Percentiles rank a stretch among this genome's conserved stretches.
phyloP scores from a whole-genome alignment of 2,113 vertebrate genomes.

The Entelurus aequoreus region DNA sequence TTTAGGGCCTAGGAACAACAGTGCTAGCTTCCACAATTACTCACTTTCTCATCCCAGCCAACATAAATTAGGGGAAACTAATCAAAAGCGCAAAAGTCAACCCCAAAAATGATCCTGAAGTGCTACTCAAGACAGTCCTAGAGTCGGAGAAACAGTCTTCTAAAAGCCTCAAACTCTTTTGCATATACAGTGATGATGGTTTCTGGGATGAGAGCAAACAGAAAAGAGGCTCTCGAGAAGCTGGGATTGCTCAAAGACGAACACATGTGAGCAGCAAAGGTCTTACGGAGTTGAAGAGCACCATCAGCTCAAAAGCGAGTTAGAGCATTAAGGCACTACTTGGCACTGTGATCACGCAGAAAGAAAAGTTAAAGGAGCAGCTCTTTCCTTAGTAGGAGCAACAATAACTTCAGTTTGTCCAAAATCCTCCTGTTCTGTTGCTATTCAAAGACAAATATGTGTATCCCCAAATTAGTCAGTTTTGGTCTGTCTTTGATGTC shows the following conservation, averaged over 20 bases:
- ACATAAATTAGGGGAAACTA: constrained; percentile 59
- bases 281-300: constrained; percentile 9
- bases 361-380: constrained; percentile 3
- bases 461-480: background rate
- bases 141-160: constrained; percentile 42
- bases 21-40: constrained; percentile 39
- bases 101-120: constrained; percentile 23
- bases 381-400: background rate
- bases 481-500: no score
- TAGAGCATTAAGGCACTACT: constrained; percentile 17
- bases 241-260: constrained; percentile 86
- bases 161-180: constrained; percentile 51
- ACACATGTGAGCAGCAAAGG: constrained; percentile 13
- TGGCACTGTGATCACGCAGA: constrained; percentile 24
- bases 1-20: constrained; percentile 33
- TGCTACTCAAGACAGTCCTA: background rate
- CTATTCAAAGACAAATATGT: background rate
- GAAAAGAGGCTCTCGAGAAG: constrained; percentile 84
- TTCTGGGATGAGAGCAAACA: constrained; percentile 78
- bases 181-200: constrained; percentile 76
- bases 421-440: background rate
- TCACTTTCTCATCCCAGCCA: constrained; percentile 19
- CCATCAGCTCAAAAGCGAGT: constrained; percentile 24
- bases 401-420: background rate
- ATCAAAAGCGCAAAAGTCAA: constrained; percentile 61